Evolutionary conservation across 2,113 vertebrate species (phyloP).

Genomic region (Thunnus maccoyii): DNA sequence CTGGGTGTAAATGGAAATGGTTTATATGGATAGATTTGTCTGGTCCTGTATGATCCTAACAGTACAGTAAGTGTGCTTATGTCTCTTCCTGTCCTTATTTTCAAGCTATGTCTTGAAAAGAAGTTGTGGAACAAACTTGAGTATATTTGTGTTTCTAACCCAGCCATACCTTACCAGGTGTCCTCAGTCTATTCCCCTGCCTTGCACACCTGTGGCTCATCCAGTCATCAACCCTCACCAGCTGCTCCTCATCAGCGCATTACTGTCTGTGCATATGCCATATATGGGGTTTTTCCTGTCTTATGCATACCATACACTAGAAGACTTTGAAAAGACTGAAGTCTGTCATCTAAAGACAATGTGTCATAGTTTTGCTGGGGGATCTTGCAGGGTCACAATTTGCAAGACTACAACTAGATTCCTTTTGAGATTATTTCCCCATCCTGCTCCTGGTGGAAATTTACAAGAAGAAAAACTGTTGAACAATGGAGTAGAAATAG

Average conservation of each 20-base stretch:
- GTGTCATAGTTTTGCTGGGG: too few species aligned
- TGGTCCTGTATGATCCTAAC: not conserved
- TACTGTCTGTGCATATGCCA: not conserved
- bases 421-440: too few species aligned
- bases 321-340: too few species aligned
- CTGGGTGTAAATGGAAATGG: too few species aligned
- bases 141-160: not conserved
- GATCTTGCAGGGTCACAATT: too few species aligned
- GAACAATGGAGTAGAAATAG: too few species aligned
- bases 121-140: not conserved
- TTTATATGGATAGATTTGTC: too few species aligned
- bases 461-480: too few species aligned
- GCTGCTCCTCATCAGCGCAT: constrained; percentile 18
- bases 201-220: not conserved
- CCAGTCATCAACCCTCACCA: not conserved
- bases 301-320: too few species aligned
- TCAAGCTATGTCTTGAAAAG: not conserved
- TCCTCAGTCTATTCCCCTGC: not conserved
- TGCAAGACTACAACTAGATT: too few species aligned
- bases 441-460: too few species aligned
- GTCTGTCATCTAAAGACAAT: too few species aligned
- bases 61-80: not conserved
- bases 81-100: not conserved
- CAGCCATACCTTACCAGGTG: not conserved
- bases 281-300: not conserved